Base-by-base conservation (phyloP, 2,888 invertebrate genomes). In the Luperina testacea region DNA sequence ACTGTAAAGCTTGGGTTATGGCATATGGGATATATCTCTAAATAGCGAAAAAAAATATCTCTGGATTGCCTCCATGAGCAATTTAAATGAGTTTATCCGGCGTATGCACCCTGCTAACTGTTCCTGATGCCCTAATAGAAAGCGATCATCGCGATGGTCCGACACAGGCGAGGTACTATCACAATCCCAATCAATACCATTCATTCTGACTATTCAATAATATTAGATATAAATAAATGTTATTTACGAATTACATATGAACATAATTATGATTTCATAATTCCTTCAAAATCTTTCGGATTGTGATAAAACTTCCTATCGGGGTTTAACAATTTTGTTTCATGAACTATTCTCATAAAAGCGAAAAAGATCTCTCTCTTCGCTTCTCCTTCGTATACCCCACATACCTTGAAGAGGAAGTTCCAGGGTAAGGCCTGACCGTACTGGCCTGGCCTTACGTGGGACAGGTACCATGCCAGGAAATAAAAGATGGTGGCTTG, bases 341-440 rank as follows among this genome's bases (percentile, higher is more conserved):
- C 8, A 51, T 51, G 48, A 51, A 24, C 8, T 15, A 15, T 15
- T 51, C 15, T 9, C 32, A 32, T 69, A 32, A 32, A 32, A 32
- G 32, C 17, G 24, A 53, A 70, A 32, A 53, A 53, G 24, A 61
- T 71, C 71, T 61, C 71, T 57, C 53, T 61, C n/a, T 63, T 71
- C n/a, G n/a, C 63, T 38, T 38, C 71, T 59, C 32, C 6, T 57
- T 38, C 11, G 17, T 38, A n/a, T n/a, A n/a, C 20, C n/a, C 13
- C n/a, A 38, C 71, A 63, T 71, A 98, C 98, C 94, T 97, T 94
- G 67, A 97, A 96, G 5, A 97, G 94, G 92, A 98, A 98, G 88
- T 97, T 96, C 95, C 97, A 97, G 0, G 97, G 97, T 85, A 97
- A 96, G 6, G 98, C 97, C 5, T 98, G 97, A 0, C 98, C 98